phyloP scores from a whole-genome alignment of 1,140 invertebrate genomes.

The Solen grandis region DNA sequence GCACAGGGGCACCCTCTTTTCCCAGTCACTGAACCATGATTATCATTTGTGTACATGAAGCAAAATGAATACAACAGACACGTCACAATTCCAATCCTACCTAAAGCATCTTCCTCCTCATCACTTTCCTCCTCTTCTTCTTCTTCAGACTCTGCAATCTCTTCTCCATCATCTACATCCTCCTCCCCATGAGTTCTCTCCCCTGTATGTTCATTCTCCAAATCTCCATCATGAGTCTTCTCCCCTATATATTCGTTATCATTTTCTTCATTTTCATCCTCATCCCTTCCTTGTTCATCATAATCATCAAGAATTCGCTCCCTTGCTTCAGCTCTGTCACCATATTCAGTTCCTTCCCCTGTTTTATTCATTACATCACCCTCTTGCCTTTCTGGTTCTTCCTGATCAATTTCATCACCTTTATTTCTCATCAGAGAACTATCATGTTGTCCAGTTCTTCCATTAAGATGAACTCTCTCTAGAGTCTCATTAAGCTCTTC shows the following conservation, averaged over 20 bases:
- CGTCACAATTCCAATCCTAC: not conserved
- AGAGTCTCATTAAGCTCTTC: too few relatives aligned
- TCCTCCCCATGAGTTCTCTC: not conserved
- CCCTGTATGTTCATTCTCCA: not conserved
- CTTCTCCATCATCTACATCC: not conserved
- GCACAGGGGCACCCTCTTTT: too few relatives aligned
- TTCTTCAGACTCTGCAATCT: not conserved
- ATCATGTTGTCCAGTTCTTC: too few relatives aligned
- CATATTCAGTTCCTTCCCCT: constrained; percentile 3
- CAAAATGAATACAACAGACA: too few relatives aligned
- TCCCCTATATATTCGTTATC: not conserved
- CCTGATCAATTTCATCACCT: constrained; percentile 25
- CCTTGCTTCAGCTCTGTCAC: constrained; percentile 13
- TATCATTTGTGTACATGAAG: too few relatives aligned
- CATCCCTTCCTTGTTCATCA: constrained; percentile 82
- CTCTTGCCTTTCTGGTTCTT: constrained; percentile 1
- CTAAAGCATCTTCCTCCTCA: constrained; percentile 19
- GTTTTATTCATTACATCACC: not conserved
- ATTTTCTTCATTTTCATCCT: constrained; percentile 40
- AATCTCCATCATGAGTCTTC: not conserved
- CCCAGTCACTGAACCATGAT: too few relatives aligned
- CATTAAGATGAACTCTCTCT: too few relatives aligned
- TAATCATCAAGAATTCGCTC: constrained; percentile 29
- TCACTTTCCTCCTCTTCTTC: constrained; percentile 38
- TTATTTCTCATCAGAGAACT: too few relatives aligned